A percentile compares a stretch with the other conserved stretches of the same genome.
Evolutionary conservation across 2,888 invertebrate genomes (phyloP).

Genomic region (Dynastes maya): DNA sequence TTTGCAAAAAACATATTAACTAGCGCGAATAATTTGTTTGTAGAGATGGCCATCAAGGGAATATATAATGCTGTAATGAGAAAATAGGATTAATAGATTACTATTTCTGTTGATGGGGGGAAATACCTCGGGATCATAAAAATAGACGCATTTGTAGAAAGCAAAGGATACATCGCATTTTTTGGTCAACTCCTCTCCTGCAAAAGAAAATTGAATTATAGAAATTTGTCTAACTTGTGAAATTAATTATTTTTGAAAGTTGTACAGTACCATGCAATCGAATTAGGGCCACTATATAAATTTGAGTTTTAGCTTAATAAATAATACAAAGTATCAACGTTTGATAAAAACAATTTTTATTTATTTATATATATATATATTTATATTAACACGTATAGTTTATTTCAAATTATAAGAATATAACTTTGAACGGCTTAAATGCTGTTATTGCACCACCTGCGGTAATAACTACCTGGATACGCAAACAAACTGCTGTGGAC

Average conservation of each 20-base stretch:
- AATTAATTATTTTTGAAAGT: neutral
- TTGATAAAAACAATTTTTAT: too few species aligned
- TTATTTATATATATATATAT: too few species aligned
- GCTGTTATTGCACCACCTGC: too few species aligned
- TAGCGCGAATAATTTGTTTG: neutral
- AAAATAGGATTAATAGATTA: neutral
- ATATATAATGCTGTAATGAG: slow-evolving; percentile 23
- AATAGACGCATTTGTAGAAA: slow-evolving; percentile 72
- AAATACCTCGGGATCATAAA: slow-evolving; percentile 68
- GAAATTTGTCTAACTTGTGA: neutral
- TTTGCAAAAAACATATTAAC: neutral
- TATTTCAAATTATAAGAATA: too few species aligned
- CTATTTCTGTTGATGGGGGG: neutral
- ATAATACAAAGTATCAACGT: too few species aligned
- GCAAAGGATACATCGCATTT: slow-evolving; percentile 72
- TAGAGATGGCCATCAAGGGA: neutral
- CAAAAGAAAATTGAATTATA: slow-evolving; percentile 63
- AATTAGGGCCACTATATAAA: too few species aligned
- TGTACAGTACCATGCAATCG: too few species aligned
- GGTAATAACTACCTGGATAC: too few species aligned
- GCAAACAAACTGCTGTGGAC: too few species aligned
- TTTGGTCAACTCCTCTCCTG: slow-evolving; percentile 68
- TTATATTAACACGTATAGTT: too few species aligned
- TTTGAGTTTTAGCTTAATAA: too few species aligned
- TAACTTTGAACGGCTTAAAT: too few species aligned